Evolutionary conservation across 2,113 vertebrate species (phyloP), one percentile per base, ranked within the genome.

Genomic region (Xiphorhynchus elegans): DNA sequence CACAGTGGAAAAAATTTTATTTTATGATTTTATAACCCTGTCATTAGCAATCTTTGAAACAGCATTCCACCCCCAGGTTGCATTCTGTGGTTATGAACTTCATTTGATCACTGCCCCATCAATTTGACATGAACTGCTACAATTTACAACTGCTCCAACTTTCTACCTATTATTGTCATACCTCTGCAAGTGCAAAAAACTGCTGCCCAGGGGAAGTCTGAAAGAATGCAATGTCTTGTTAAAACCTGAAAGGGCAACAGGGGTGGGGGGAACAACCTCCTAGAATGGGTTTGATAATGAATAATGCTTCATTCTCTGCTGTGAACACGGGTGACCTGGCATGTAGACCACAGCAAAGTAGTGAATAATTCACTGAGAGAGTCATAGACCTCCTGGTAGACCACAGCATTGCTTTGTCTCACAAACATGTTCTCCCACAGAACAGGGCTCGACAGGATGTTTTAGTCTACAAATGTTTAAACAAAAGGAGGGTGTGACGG

Each of bases 211-310:
- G 98, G 98, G 97, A 97, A 97, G 97, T 94, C 97, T 95, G 96
- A 97, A 98, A 98, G 97, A 98, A 98, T 98, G 97, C 92, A 76
- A 92, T 90, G 97, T 98, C 98, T 98, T 98, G 98, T 98, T 97
- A 98, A 98, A 98, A 98, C 97, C 97, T 98, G 98, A 98, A 97
- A 97, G 94, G 93, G 96, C 96, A 97, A 87, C 33, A 86, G 75
- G 92, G 67, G 58, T n/a, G 52, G 82, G 76, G 78, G 76, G n/a
- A 68, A 70, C 64, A 89, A 89, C 88, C 74, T 97, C 94, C 92
- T 96, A 96, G 96, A 95, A 95, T 83, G 97, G 93, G 93, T 88
- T 90, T 93, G 80, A 94, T 96, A 94, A 97, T 94, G 96, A 98
- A 97, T 96, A 98, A 97, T 95, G 95, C 84, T 92, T 91, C 63